These are phyloP conservation scores for Hemistola chrysoprasaria DNA, from an alignment of 2,888 invertebrate species.

Conservation along the genomic window DNA sequence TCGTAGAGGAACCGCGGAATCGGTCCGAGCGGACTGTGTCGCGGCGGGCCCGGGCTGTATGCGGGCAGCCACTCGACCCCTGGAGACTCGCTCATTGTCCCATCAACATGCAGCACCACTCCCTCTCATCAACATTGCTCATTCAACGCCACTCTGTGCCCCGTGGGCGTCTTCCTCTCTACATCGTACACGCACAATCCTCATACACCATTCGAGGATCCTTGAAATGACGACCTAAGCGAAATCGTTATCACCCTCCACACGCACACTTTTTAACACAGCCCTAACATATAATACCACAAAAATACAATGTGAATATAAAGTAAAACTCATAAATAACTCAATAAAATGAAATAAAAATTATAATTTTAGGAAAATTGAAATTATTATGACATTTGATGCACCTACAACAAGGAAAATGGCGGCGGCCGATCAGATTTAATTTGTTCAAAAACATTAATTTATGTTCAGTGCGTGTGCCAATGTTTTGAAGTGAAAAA, in stretches of 20 bases:
- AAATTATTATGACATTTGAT: constrained; percentile 82
- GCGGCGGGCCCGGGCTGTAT: constrained; percentile 76
- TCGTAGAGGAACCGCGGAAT: constrained; percentile 75
- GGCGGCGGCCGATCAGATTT: constrained; percentile 63
- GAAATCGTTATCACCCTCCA: constrained; percentile 50
- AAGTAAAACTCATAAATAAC: constrained; percentile 59
- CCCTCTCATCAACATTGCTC: constrained; percentile 50
- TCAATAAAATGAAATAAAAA: constrained; percentile 71
- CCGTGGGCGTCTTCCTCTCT: constrained; percentile 64
- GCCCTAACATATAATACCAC: constrained; percentile 47
- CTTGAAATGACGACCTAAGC: constrained; percentile 69
- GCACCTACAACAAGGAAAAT: constrained; percentile 82
- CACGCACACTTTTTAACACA: constrained; percentile 34
- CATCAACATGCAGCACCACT: constrained; percentile 49
- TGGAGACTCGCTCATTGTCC: constrained; percentile 77
- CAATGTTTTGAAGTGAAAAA: too few relatives aligned
- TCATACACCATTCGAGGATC: constrained; percentile 72
- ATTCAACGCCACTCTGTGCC: constrained; percentile 35
- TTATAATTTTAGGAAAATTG: constrained; percentile 63
- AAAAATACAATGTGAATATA: constrained; percentile 42
- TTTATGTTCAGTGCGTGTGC: too few relatives aligned
- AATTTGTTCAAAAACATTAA: constrained; percentile 34
- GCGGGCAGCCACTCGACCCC: constrained; percentile 81
- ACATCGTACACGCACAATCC: constrained; percentile 71
- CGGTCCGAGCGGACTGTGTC: constrained; percentile 75